Conservation (phyloP, 2,797 vertebrate genomes). For the Anas acuta region DNA sequence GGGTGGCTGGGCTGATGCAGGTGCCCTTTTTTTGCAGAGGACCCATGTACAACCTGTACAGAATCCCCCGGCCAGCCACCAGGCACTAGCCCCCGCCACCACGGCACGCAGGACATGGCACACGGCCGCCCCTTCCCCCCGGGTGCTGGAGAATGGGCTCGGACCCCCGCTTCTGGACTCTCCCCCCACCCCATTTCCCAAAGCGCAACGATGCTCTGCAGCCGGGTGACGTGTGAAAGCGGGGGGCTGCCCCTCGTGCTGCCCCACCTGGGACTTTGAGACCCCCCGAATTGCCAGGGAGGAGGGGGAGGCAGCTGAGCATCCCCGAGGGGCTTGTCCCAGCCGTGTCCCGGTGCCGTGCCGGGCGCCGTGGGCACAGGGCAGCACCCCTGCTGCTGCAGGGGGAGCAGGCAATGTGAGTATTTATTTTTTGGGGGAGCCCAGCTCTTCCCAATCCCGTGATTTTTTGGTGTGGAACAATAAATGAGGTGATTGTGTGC, state of each 20-base stretch:
- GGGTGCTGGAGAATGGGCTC: neutral
- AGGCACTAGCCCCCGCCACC: neutral
- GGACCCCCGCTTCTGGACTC: neutral
- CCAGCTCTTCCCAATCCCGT: neutral
- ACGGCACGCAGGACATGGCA: neutral
- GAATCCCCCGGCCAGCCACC: conserved; percentile 4
- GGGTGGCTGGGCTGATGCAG: neutral
- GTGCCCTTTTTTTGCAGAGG: conserved; percentile 45
- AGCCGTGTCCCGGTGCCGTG: neutral
- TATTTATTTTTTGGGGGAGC: conserved; percentile 29
- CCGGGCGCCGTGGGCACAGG: rapidly evolving
- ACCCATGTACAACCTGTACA: neutral
- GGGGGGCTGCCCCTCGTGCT: neutral
- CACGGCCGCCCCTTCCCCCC: neutral
- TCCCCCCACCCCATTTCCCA: neutral
- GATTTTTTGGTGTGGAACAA: neutral
- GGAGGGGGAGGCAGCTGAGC: neutral
- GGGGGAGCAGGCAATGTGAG: neutral
- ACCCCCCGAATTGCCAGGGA: too few species aligned
- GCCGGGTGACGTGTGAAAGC: too few species aligned
- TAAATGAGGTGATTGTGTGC: conserved; percentile 6
- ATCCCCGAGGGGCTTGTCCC: neutral
- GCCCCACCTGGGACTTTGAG: neutral
- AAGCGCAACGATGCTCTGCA: neutral
- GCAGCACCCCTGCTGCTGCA: neutral